These are phyloP conservation scores for Ochropacha duplaris DNA, from an alignment of 2,888 invertebrate genomes.

Conservation along the genomic window DNA sequence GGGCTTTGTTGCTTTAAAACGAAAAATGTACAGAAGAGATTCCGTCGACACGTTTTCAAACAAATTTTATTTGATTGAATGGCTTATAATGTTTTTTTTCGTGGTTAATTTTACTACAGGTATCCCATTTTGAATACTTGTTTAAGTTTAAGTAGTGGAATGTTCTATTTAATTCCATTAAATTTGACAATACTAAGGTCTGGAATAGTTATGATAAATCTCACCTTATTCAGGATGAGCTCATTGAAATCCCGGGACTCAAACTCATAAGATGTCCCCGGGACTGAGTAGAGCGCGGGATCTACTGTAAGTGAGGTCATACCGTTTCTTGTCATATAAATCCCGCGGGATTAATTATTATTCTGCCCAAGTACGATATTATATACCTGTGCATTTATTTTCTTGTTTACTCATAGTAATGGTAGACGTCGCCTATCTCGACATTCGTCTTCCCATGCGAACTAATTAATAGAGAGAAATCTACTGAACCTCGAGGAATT, in stretches of 20 bases:
- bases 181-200: background rate
- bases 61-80: no score
- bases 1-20: no score
- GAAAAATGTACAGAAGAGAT: no score
- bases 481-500: background rate
- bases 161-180: background rate
- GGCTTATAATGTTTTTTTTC: no score
- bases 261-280: background rate
- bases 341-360: background rate
- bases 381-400: background rate
- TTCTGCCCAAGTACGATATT: background rate
- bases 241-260: background rate
- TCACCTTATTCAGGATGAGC: background rate
- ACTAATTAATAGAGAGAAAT: background rate
- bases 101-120: no score
- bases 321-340: background rate
- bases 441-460: background rate
- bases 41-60: no score
- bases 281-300: background rate
- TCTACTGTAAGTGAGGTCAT: background rate
- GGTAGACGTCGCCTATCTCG: background rate
- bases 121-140: no score
- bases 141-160: no score
- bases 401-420: background rate
- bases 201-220: background rate